phyloP scores from a whole-genome alignment of 2,113 vertebrate genomes.

The Urocolius indicus region DNA sequence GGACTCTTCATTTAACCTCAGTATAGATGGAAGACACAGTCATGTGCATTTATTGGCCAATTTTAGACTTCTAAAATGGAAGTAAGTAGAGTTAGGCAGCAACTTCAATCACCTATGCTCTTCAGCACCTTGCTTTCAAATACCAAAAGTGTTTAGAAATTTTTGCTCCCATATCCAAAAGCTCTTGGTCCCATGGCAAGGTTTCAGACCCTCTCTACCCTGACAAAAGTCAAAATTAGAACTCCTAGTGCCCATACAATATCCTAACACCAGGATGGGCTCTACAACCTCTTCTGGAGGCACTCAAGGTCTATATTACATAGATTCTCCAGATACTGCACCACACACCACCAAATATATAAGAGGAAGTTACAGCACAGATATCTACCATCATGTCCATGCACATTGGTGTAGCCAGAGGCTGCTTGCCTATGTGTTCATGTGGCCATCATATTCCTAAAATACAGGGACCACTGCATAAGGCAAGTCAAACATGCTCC shows the following conservation, averaged over 20 bases:
- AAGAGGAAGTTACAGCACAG: background rate
- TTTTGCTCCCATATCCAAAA: background rate
- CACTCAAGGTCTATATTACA: accelerated
- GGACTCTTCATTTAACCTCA: background rate
- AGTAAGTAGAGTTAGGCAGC: background rate
- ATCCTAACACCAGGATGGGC: background rate
- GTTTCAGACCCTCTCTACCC: background rate
- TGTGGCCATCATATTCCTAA: background rate
- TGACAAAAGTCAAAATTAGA: background rate
- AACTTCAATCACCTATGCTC: background rate
- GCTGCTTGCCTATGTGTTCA: background rate
- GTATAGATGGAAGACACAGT: background rate
- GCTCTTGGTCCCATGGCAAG: background rate
- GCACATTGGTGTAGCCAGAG: background rate
- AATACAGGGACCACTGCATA: background rate
- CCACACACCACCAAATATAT: background rate
- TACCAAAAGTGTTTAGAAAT: background rate
- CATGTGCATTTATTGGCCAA: background rate
- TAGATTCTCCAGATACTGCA: background rate
- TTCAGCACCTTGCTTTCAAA: background rate
- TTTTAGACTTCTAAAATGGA: background rate
- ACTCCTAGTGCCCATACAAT: background rate
- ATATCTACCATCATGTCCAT: background rate
- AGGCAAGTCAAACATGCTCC: background rate
- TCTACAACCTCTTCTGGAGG: background rate